phyloP scores from a whole-genome alignment of 2,113 vertebrate genomes.

The Sakesphorus luctuosus region DNA sequence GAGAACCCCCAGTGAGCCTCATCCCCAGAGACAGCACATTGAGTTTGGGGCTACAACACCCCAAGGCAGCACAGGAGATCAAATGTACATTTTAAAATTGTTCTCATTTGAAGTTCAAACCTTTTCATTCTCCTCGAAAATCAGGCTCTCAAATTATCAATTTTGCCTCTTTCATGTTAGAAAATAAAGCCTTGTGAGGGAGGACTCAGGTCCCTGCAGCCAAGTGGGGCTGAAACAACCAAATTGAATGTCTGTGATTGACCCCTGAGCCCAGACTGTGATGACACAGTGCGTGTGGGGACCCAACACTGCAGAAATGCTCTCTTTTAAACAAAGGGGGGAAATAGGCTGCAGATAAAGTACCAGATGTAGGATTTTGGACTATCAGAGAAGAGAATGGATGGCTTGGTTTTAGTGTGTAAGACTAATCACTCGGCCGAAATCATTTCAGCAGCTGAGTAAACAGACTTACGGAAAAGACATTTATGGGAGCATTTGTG shows the following conservation, averaged over 20 bases:
- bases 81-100: neutral
- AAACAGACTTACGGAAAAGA: slow-evolving; percentile 27
- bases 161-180: neutral
- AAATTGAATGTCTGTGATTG: neutral
- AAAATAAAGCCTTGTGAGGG: neutral
- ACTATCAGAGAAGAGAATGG: neutral
- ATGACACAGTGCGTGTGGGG: neutral
- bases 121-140: neutral
- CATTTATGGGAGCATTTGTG: slow-evolving; percentile 20
- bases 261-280: slow-evolving; percentile 2
- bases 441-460: slow-evolving; percentile 55
- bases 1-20: rapidly evolving
- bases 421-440: neutral
- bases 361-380: neutral
- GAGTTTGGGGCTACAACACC: neutral
- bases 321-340: neutral
- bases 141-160: neutral
- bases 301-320: neutral
- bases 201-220: neutral
- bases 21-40: rapidly evolving
- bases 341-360: neutral
- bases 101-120: neutral
- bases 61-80: neutral
- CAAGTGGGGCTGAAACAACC: neutral
- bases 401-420: neutral